Evolutionary conservation across 2,113 vertebrate genomes (phyloP).

Genomic region (Elanus axillaris): DNA sequence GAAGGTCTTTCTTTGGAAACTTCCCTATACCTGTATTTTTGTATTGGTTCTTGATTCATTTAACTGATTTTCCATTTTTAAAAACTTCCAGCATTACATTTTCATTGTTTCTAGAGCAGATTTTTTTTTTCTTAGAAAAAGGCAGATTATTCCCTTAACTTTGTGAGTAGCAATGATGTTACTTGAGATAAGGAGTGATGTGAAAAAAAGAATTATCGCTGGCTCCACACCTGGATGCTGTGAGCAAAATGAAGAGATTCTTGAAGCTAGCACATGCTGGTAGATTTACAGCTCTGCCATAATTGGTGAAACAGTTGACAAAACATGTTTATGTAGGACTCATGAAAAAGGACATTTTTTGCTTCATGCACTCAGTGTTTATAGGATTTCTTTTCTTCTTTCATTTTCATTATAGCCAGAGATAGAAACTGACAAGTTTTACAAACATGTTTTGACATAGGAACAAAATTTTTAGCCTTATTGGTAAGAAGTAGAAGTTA

Average conservation of each 20-base stretch:
- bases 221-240: not conserved
- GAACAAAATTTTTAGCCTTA: not conserved
- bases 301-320: slow-evolving; percentile 21
- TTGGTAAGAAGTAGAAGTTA: not conserved
- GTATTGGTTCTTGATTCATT: not conserved
- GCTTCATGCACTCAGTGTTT: not conserved
- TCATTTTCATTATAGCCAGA: not conserved
- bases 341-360: not conserved
- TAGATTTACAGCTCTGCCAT: slow-evolving; percentile 12
- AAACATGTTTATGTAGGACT: not conserved
- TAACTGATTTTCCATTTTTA: not conserved
- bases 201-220: not conserved
- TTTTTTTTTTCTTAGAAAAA: not conserved
- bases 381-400: not conserved
- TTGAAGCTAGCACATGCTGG: not conserved
- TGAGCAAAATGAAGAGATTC: slow-evolving; percentile 8
- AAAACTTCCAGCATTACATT: not conserved
- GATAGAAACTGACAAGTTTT: not conserved
- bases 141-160: not conserved
- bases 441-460: not conserved
- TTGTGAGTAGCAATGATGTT: not conserved
- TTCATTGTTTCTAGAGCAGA: not conserved
- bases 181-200: not conserved
- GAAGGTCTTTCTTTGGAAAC: not conserved
- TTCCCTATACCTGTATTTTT: not conserved